A percentile compares a stretch with the other conserved stretches of the same genome.
Conservation (phyloP, 2,113 vertebrate genomes). For the Corythornis vintsioides region DNA sequence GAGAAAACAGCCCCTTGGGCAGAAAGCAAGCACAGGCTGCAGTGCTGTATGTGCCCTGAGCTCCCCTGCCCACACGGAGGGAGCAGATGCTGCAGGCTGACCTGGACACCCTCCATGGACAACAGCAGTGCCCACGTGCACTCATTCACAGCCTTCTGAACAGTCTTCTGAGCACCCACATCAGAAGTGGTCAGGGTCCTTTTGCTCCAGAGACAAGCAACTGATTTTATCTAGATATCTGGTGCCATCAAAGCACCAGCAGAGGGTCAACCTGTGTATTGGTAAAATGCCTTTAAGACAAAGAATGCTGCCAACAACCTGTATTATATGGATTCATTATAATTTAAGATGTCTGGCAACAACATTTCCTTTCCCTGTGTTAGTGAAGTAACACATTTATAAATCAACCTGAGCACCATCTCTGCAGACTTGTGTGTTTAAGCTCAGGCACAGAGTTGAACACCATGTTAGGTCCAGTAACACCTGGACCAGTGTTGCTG, state of each 20-base stretch:
- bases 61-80: neutral
- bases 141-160: neutral
- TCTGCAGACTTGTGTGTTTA: neutral
- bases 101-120: neutral
- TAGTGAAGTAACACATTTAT: neutral
- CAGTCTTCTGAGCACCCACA: neutral
- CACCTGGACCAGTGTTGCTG: neutral
- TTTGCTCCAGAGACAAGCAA: neutral
- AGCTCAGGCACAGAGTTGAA: neutral
- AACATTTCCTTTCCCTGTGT: neutral
- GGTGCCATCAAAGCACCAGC: neutral
- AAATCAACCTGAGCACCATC: neutral
- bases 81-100: neutral
- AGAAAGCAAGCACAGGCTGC: neutral
- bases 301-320: neutral
- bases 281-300: neutral
- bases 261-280: neutral
- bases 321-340: neutral
- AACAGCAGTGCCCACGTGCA: neutral
- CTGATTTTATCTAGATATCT: neutral
- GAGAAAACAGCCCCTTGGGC: neutral
- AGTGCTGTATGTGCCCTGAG: neutral
- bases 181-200: neutral
- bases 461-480: neutral
- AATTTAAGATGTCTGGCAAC: neutral